These are phyloP conservation scores for Callaeas wilsoni DNA, from an alignment of 2,113 vertebrate species.

Conservation along the genomic window DNA sequence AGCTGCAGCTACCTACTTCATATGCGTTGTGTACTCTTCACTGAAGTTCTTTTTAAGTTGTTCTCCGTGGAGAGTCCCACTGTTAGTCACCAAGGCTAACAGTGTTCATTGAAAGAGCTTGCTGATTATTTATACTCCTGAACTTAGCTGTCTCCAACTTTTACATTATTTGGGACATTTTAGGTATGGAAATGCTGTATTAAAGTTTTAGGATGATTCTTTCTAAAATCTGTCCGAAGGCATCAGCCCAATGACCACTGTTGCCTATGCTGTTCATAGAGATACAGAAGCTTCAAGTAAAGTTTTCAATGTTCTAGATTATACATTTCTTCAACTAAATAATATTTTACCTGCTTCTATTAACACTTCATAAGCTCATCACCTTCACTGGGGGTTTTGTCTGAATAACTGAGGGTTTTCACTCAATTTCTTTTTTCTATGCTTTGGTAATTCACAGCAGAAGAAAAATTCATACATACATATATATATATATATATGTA, in stretches of 20 bases:
- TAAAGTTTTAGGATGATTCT: background rate
- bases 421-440: background rate
- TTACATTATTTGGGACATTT: background rate
- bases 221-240: background rate
- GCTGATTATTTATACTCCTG: background rate
- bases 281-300: background rate
- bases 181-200: background rate
- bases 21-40: background rate
- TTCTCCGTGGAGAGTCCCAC: background rate
- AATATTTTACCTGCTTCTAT: background rate
- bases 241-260: rapidly evolving
- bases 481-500: too few species aligned
- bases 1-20: background rate
- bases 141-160: background rate
- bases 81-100: background rate
- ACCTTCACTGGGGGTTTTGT: background rate
- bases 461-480: background rate
- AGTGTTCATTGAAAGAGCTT: background rate
- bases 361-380: background rate
- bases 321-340: background rate
- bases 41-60: background rate
- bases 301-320: background rate
- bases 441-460: background rate
- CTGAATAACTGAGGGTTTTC: background rate
- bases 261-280: background rate